A percentile compares a stretch with the other conserved stretches of the same genome.
phyloP scores from a whole-genome alignment of 2,113 vertebrate species.

The Actenoides hombroni region DNA sequence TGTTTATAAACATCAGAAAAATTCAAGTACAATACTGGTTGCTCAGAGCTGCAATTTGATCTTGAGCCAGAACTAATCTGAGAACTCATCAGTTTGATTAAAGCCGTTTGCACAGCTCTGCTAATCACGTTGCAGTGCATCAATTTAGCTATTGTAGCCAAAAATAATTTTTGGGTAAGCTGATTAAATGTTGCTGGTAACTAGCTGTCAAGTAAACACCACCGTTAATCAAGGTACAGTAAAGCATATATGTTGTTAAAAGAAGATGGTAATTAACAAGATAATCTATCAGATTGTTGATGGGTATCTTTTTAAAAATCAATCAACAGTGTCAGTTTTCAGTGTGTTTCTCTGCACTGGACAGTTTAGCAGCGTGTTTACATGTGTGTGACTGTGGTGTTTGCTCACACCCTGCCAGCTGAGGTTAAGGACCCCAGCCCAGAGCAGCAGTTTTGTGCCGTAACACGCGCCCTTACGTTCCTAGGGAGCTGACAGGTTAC shows the following conservation, averaged over 20 bases:
- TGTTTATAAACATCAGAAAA: constrained; percentile 40
- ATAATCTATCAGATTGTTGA: neutral
- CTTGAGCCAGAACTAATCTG: constrained; percentile 24
- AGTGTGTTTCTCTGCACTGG: neutral
- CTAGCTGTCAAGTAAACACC: constrained; percentile 4
- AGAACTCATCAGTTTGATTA: constrained; percentile 43
- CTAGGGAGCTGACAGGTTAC: neutral
- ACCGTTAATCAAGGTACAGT: neutral
- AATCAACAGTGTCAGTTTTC: neutral
- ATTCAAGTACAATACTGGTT: constrained; percentile 17
- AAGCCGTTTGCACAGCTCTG: neutral
- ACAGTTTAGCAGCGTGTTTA: neutral
- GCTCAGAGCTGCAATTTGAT: constrained; percentile 19
- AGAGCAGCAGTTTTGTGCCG: neutral
- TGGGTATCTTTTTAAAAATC: neutral
- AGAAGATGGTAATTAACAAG: neutral
- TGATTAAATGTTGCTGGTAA: constrained; percentile 48
- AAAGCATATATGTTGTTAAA: neutral
- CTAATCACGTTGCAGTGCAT: neutral
- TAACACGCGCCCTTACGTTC: rapidly evolving
- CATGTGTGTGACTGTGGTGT: neutral
- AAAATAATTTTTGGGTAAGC: constrained; percentile 22
- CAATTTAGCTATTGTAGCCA: neutral
- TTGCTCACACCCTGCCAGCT: neutral
- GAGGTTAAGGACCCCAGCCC: neutral